Evolutionary conservation across 2,797 vertebrate genomes (phyloP), one percentile per base, ranked within the genome.

Genomic region (Acanthurus lineatus): DNA sequence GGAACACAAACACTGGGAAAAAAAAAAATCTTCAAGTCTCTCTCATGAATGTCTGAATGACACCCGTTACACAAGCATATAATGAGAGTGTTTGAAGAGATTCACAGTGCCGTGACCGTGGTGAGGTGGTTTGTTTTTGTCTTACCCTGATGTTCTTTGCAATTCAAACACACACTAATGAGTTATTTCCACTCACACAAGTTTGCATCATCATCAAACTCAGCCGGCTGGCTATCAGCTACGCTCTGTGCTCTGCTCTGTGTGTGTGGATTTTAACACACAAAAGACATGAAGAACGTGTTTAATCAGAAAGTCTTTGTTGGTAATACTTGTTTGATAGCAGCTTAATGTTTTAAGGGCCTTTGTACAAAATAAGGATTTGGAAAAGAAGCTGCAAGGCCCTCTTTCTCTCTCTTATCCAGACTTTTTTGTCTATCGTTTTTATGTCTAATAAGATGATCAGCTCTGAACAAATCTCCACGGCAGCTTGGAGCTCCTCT

Each of bases 401-500:
- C 77, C n/a, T 38, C 47, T 63, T 51, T 28, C 63, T 78, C n/a
- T 38, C 47, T 63, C 53, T 28, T 60, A 12, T 25, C 56, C 45
- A 7, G 42, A 68, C 47, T 79, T 45, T 38, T 59, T 44, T 79
- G 78, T 85, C 47, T n/a, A 25, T 62, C 38, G 73, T 70, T 75
- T 54, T 11, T 3, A 19, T 73, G 75, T 35, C 64, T 56, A 73
- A 76, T 89, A 83, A 83, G 54, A 56, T 73, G 86, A 85, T 86
- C 80, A 73, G 71, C 73, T 79, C 54, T 69, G 71, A 88, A 86
- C 83, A 69, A 60, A 84, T 85, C 84, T 86, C 52, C 49, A 25
- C 9, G 9, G 49, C 70, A 52, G 76, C 76, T 73, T 51, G 61
- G 66, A 63, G 80, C 68, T 83, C 32, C 28, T 32, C 49, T 59